Base-by-base conservation (phyloP, 2,797 vertebrate genomes). In the Hoplostethus mediterraneus region DNA sequence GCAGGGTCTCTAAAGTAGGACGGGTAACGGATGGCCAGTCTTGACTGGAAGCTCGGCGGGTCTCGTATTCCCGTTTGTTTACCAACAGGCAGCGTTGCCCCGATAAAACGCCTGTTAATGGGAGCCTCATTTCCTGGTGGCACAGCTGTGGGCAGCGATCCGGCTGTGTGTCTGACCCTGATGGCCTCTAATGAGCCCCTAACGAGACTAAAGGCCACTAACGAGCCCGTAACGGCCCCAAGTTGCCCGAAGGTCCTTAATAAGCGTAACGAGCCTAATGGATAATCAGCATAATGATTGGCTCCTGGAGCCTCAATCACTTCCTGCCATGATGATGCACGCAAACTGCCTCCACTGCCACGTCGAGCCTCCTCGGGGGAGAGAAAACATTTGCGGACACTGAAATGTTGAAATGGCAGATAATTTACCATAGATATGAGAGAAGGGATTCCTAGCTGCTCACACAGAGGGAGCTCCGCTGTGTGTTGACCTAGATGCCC, bases 121-220 rank as follows among this genome's bases (percentile, higher is more conserved):
- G 68, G 51, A 75, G 73, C 64, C 33, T 75, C 82, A 84, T 87
- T 73, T 86, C 83, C 78, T 61, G 25, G 60, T 57, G 3, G 2
- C 61, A 70, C 69, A 68, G 77, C 74, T 71, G 51, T 1, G 16
- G 63, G 58, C 65, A 8, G 65, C n/a, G 2, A 12, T 58, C 60
- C 12, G 73, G 75, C 75, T 45, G 51, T n/a, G 74, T 33, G 31
- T 76, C 69, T 38, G 68, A 80, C 73, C 75, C 73, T 75, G 82
- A 75, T 74, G 80, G 69, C 17, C 52, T 42, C 36, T 80, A 87
- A 84, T 62, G 71, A 87, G 81, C 71, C 69, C 30, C 81, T 84
- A 71, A 87, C n/a, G 25, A 83, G 59, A n/a, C 76, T 63, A 21
- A 73, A 78, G 80, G 68, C 75, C 75, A 25, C 82, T 88, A 82